These are phyloP conservation scores for Dreissena polymorpha DNA, from an alignment of 1,140 invertebrate genomes.

Conservation along the genomic window DNA sequence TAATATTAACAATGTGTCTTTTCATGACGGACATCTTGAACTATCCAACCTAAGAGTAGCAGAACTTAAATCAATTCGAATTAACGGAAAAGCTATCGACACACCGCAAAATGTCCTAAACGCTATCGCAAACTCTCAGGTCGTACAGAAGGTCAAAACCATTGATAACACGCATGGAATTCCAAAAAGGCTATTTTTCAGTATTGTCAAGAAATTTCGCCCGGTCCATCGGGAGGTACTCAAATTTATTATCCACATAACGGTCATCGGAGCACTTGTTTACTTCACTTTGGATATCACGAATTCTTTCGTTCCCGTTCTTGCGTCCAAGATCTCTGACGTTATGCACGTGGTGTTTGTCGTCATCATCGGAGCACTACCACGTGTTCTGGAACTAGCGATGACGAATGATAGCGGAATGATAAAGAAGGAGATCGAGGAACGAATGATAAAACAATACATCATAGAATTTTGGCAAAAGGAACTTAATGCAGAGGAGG, in stretches of 20 bases:
- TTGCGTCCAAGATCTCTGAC: constrained; percentile 27
- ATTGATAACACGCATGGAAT: constrained; percentile 17
- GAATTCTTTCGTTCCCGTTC: neutral
- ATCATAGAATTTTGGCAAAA: constrained; percentile 15
- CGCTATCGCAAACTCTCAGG: neutral
- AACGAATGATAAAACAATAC: constrained; percentile 9
- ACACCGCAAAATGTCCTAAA: constrained; percentile 18
- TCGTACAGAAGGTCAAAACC: neutral
- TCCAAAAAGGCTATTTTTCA: constrained; percentile 12
- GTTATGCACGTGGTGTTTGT: constrained; percentile 53
- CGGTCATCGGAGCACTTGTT: constrained; percentile 12
- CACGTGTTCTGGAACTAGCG: constrained; percentile 1
- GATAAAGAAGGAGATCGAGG: constrained; percentile 24
- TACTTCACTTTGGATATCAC: constrained; percentile 5
- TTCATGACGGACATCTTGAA: constrained; percentile 11
- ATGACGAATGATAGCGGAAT: constrained; percentile 2
- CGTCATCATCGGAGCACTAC: constrained; percentile 30
- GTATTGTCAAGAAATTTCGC: constrained; percentile 6
- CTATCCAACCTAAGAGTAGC: constrained; percentile 7
- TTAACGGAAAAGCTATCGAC: constrained; percentile 18
- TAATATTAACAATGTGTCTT: neutral
- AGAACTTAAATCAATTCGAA: constrained; percentile 1
- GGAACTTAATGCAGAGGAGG: too few relatives aligned
- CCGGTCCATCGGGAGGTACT: constrained; percentile 17
- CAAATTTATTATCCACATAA: constrained; percentile 2